Conservation (phyloP, 2,888 invertebrate genomes). For the Pseudoips prasinana region DNA sequence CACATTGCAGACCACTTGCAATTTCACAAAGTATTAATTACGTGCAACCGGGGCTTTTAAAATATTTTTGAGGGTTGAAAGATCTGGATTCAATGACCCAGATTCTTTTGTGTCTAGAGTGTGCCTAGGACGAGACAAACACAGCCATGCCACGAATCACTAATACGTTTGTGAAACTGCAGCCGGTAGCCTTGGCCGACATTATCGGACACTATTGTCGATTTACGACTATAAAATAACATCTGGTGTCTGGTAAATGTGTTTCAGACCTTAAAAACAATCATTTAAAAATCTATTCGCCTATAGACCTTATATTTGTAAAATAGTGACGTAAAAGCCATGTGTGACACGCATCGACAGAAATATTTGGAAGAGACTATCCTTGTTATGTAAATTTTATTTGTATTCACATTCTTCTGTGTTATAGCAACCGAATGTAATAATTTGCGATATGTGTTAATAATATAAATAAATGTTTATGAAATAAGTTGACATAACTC, state of each 20-base stretch:
- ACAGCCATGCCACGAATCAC: slow-evolving; percentile 53
- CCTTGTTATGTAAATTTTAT: not conserved
- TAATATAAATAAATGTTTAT: slow-evolving; percentile 1
- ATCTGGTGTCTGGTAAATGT: slow-evolving; percentile 11
- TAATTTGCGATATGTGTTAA: not conserved
- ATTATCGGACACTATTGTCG: slow-evolving; percentile 40
- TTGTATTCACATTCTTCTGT: not conserved
- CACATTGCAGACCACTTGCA: too few species aligned
- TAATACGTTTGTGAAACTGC: slow-evolving; percentile 68
- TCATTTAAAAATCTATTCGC: too few species aligned
- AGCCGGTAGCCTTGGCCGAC: slow-evolving; percentile 61
- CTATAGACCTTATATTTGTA: slow-evolving; percentile 6
- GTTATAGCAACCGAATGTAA: not conserved
- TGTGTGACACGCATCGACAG: not conserved
- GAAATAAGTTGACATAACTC: not conserved
- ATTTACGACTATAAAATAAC: slow-evolving; percentile 28
- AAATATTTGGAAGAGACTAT: not conserved
- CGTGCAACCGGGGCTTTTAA: too few species aligned
- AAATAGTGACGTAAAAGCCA: slow-evolving; percentile 6
- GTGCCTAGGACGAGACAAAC: slow-evolving; percentile 36
- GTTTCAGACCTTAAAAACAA: slow-evolving; percentile 9
- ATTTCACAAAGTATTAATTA: too few species aligned
- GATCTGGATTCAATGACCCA: slow-evolving; percentile 26
- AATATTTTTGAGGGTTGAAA: not conserved
- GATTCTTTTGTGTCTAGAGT: slow-evolving; percentile 52